Conservation (phyloP, 2,888 invertebrate species). For the Dynastes maya region DNA sequence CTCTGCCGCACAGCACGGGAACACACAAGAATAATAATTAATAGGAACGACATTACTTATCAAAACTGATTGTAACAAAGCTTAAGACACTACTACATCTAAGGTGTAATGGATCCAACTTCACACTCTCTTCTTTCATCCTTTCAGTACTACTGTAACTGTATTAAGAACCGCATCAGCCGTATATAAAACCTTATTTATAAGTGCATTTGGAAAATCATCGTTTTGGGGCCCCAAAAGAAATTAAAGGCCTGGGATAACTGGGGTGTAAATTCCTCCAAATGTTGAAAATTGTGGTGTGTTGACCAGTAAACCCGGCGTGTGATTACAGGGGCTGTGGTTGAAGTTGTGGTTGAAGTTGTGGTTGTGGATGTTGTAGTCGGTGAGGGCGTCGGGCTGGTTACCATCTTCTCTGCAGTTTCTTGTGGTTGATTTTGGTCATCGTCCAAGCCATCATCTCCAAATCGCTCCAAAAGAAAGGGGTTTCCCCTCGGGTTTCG, state of each 20-base stretch:
- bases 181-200: constrained; percentile 44
- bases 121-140: background rate
- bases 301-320: constrained; percentile 43
- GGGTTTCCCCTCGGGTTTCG: no score
- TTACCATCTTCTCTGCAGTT: constrained; percentile 17
- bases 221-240: no score
- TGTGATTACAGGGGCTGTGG: constrained; percentile 11
- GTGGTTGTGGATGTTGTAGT: constrained; percentile 39
- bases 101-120: no score
- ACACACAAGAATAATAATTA: no score
- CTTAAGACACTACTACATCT: no score
- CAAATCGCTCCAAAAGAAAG: constrained; percentile 3
- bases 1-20: no score
- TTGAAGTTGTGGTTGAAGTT: constrained; percentile 52
- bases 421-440: constrained; percentile 48
- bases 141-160: constrained; percentile 39
- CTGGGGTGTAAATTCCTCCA: background rate
- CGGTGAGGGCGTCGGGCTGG: background rate
- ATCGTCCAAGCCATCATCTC: background rate
- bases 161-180: constrained; percentile 49
- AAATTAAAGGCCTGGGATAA: constrained; percentile 46
- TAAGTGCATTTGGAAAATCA: constrained; percentile 43
- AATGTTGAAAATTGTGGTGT: no score
- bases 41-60: no score
- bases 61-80: no score